Evolutionary conservation across 1,140 invertebrate species (phyloP).

Genomic region (Pemphigus obesinymphae): DNA sequence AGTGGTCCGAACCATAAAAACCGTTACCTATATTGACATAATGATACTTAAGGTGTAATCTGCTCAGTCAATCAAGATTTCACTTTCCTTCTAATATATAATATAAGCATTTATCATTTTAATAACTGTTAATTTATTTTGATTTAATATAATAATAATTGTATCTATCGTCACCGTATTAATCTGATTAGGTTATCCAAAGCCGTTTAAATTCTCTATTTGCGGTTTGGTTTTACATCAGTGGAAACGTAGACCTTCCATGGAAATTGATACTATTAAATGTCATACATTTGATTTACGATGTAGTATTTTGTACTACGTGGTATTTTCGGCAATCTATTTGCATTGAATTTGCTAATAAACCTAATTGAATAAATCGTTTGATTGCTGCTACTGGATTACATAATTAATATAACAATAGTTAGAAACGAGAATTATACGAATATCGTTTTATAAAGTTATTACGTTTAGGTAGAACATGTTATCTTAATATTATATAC

Average conservation of each 20-base stretch:
- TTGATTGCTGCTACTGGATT: slow-evolving; percentile 9
- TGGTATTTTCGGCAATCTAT: neutral
- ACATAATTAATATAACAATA: neutral
- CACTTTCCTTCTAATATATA: no score
- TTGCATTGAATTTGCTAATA: neutral
- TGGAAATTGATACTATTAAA: neutral
- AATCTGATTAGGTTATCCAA: neutral
- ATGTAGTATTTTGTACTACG: neutral
- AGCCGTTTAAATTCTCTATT: neutral
- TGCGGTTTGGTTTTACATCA: neutral
- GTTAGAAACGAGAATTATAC: neutral
- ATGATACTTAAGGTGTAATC: no score
- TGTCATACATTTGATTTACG: slow-evolving; percentile 21
- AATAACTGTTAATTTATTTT: no score
- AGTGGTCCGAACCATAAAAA: no score
- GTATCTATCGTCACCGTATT: neutral
- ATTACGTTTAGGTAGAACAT: no score
- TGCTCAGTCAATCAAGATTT: no score
- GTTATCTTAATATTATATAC: no score
- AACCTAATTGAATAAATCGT: neutral
- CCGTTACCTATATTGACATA: no score
- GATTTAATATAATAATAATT: no score
- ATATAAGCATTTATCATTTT: no score
- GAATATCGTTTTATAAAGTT: no score
- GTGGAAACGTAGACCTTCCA: neutral